Percentiles rank a stretch among this genome's conserved stretches.
Conservation (phyloP, 2,113 vertebrate species). For the Laticauda colubrina region DNA sequence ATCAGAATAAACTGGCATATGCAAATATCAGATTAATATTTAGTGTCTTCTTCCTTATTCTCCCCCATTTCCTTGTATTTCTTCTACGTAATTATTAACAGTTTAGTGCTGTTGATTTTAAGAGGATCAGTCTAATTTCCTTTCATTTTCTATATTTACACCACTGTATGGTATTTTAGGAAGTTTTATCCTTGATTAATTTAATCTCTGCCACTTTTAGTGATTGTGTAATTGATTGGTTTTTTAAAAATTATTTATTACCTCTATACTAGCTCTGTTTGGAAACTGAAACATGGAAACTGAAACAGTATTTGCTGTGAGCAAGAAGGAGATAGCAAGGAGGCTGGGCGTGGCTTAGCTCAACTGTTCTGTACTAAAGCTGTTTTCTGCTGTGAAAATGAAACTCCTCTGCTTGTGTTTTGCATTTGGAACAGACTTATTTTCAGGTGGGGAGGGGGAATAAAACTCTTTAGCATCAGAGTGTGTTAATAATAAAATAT, state of each 20-base stretch:
- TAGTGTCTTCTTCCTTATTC: not conserved
- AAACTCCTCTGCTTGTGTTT: no score
- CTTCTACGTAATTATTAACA: not conserved
- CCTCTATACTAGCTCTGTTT: no score
- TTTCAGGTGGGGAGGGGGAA: no score
- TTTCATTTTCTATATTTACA: not conserved
- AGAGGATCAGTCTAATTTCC: not conserved
- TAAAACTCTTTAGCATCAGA: no score
- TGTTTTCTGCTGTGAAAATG: no score
- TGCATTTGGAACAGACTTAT: no score
- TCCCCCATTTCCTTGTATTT: not conserved
- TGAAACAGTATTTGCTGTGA: no score
- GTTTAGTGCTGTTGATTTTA: not conserved
- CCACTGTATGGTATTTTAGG: not conserved
- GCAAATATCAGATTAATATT: not conserved
- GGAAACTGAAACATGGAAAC: no score
- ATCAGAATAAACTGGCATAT: not conserved
- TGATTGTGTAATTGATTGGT: not conserved
- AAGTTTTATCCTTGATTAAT: not conserved
- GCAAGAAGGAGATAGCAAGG: no score
- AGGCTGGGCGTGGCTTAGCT: no score
- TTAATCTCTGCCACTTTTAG: not conserved
- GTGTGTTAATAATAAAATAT: no score
- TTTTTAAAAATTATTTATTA: not conserved
- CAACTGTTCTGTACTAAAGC: no score